Percentiles rank a stretch among this genome's conserved stretches.
phyloP scores from a whole-genome alignment of 2,797 vertebrate species.

The Xenopus petersii region DNA sequence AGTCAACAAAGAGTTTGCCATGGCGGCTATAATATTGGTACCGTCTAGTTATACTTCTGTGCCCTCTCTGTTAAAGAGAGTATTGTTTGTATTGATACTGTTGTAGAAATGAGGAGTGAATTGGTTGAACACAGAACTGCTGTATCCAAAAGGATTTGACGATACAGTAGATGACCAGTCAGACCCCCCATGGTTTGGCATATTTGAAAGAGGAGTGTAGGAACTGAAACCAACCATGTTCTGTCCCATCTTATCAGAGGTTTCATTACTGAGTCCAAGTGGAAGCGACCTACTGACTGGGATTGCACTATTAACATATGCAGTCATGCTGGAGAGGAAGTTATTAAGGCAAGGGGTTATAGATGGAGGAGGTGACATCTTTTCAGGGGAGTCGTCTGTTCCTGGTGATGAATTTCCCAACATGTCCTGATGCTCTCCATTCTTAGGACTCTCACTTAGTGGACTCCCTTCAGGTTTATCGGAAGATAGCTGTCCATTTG shows the following conservation, averaged over 20 bases:
- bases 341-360: conserved; percentile 80
- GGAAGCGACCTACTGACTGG: conserved; percentile 68
- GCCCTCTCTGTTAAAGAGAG: conserved; percentile 85
- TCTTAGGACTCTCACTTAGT: conserved; percentile 71
- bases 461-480: conserved; percentile 63
- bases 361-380: conserved; percentile 72
- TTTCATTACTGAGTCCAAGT: conserved; percentile 77
- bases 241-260: conserved; percentile 76
- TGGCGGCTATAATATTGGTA: not conserved
- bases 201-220: conserved; percentile 73
- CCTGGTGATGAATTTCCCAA: conserved; percentile 61
- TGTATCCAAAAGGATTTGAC: conserved; percentile 75
- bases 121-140: conserved; percentile 82
- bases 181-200: conserved; percentile 60
- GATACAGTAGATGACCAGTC: conserved; percentile 80
- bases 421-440: conserved; percentile 68
- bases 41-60: conserved; percentile 81
- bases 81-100: conserved; percentile 71
- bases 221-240: conserved; percentile 70
- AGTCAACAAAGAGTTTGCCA: not conserved
- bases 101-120: conserved; percentile 88
- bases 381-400: conserved; percentile 67
- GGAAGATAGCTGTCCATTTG: conserved; percentile 54
- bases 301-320: conserved; percentile 56
- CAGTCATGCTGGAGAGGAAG: conserved; percentile 85